Percentiles rank a stretch among this genome's conserved stretches.
Conservation (phyloP, 2,113 vertebrate species). For the Halichoeres trimaculatus region DNA sequence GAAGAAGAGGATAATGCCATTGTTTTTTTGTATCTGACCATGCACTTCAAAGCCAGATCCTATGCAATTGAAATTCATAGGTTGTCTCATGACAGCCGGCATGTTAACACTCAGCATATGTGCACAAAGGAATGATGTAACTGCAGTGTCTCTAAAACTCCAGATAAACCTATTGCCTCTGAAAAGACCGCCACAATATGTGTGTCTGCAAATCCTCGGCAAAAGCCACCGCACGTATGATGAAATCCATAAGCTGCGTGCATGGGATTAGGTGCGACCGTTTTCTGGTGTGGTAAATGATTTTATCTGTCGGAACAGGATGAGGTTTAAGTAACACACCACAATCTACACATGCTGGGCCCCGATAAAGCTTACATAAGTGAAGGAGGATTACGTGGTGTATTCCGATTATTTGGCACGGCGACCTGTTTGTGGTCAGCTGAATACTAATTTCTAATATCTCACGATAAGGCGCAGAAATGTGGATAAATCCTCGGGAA, state of each 20-base stretch:
- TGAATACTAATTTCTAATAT: slow-evolving; percentile 70
- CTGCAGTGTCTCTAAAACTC: slow-evolving; percentile 52
- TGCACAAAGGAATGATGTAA: slow-evolving; percentile 74
- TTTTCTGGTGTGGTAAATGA: slow-evolving; percentile 71
- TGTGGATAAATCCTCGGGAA: slow-evolving; percentile 40
- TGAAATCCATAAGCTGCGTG: slow-evolving; percentile 73
- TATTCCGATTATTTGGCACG: slow-evolving; percentile 59
- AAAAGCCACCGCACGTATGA: slow-evolving; percentile 61
- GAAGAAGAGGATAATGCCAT: slow-evolving; percentile 46
- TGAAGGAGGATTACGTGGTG: slow-evolving; percentile 58
- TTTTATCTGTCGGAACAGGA: slow-evolving; percentile 74
- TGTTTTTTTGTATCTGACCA: slow-evolving; percentile 60
- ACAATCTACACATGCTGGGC: slow-evolving; percentile 32
- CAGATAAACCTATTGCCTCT: slow-evolving; percentile 67
- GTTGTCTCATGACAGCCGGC: slow-evolving; percentile 61
- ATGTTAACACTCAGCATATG: slow-evolving; percentile 61
- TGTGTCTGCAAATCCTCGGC: slow-evolving; percentile 65
- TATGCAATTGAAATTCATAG: slow-evolving; percentile 63
- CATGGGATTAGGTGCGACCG: slow-evolving; percentile 66
- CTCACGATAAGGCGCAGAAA: slow-evolving; percentile 39
- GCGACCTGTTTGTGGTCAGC: slow-evolving; percentile 62
- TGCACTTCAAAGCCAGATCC: slow-evolving; percentile 61
- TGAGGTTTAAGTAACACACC: slow-evolving; percentile 68
- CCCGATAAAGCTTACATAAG: slow-evolving; percentile 69
- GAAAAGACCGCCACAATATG: slow-evolving; percentile 55